Evolutionary conservation across 2,888 invertebrate species (phyloP).

Genomic region (Galerucella nymphaeae): DNA sequence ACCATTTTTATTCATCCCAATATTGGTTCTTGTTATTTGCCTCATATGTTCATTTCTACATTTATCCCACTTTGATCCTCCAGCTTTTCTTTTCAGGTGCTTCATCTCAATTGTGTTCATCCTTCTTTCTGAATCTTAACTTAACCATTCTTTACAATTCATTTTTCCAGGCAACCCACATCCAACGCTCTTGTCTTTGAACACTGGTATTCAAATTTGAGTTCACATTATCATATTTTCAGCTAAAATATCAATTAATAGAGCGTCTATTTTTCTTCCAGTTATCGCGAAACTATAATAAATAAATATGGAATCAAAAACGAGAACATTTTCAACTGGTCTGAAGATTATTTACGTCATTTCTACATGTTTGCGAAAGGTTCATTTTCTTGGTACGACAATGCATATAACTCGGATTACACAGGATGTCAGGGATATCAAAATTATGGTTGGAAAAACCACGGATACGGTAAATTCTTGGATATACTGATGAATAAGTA

Average conservation of each 20-base stretch:
- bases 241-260: not conserved
- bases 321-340: not conserved
- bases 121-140: no score
- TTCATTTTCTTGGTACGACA: not conserved
- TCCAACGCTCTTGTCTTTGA: no score
- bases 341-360: not conserved
- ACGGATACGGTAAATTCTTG: constrained; percentile 74
- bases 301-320: not conserved
- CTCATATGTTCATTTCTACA: no score
- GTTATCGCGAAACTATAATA: not conserved
- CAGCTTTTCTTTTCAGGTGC: no score
- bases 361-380: not conserved
- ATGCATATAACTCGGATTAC: not conserved
- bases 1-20: no score
- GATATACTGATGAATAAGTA: constrained; percentile 69
- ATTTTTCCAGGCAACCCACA: no score
- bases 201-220: not conserved
- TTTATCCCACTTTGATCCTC: no score
- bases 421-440: not conserved
- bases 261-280: not conserved
- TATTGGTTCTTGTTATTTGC: no score
- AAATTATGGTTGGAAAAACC: constrained; percentile 72
- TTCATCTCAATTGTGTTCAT: no score
- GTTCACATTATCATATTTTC: not conserved
- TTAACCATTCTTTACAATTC: no score